These are phyloP conservation scores for Arge pagana DNA, from an alignment of 2,888 invertebrate species.

Conservation along the genomic window DNA sequence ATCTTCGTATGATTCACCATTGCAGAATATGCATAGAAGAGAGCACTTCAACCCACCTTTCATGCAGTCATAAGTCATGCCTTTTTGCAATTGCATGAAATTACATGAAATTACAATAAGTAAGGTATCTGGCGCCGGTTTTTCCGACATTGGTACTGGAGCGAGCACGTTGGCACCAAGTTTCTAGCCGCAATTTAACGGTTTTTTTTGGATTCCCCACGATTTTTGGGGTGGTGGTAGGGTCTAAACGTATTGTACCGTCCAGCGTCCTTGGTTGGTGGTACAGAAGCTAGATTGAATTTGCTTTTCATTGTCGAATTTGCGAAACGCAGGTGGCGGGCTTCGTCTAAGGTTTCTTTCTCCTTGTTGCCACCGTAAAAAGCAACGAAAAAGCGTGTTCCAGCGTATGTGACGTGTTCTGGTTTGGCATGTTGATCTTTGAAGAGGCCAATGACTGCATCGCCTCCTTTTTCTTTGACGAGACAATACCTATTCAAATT, in stretches of 20 bases:
- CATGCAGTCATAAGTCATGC: conserved; percentile 1
- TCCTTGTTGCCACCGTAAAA: conserved; percentile 4
- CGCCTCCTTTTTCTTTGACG: conserved; percentile 34
- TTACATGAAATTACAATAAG: background rate
- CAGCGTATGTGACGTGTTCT: conserved; percentile 8
- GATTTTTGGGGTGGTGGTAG: conserved; percentile 2
- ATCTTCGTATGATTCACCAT: conserved; percentile 8
- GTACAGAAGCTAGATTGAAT: conserved; percentile 30
- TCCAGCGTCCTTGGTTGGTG: conserved; percentile 28
- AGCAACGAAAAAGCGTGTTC: conserved; percentile 11
- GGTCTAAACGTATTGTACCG: conserved; percentile 24
- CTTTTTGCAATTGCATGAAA: background rate
- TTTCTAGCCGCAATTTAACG: background rate
- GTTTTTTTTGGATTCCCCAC: conserved; percentile 2
- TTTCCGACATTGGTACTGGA: background rate
- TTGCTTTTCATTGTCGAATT: conserved; percentile 30
- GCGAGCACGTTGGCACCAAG: background rate
- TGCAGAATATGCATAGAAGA: conserved; percentile 8
- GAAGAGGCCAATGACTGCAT: conserved; percentile 36
- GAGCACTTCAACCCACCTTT: conserved; percentile 9
- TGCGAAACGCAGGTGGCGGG: background rate
- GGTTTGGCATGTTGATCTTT: background rate
- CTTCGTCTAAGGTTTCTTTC: conserved; percentile 1
- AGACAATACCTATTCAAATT: conserved; percentile 24
- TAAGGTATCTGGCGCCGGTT: conserved; percentile 1